Base-by-base conservation (phyloP, 2,797 vertebrate genomes). In the Stomatorhinus walkeri region DNA sequence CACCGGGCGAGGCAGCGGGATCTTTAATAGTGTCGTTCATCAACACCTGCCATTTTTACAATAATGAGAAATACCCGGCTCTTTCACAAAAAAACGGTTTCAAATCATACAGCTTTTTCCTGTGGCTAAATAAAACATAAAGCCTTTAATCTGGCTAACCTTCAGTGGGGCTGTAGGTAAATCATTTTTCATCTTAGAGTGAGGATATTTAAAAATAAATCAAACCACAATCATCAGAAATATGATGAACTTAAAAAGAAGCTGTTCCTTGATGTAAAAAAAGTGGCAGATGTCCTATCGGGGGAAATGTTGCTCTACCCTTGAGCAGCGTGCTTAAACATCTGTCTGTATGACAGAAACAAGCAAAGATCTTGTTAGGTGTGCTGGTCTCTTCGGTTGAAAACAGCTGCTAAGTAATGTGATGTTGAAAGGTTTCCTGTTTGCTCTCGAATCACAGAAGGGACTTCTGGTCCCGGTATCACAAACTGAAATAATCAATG, bases 41-140 rank as follows among this genome's bases (percentile, higher is more conserved):
- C 72, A 79, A n/a, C 72, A 43, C 72, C 72, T 79, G 72, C 72
- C 72, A 43, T 79, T 79, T 72, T 79, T 79, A 43, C 6, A 79
- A 79, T 43, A 79, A 43, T 79, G 72, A 79, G 72, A 79, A 79
- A 43, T 79, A 19, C 36, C 72, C 43, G 12, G 40, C 14, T 79
- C 36, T 43, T 79, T 79, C 19, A n/a, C 36, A 79, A 43, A 79
- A 79, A 3, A 5, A 8, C n/a, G 2, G 64, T 43, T 79, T 79
- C 6, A 79, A 79, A n/a, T 79, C 72, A 79, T 43, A 43, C 36
- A 43, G 36, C 36, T 16, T 79, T 79, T 79, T 79, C 36, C 36
- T 43, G 36, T 36, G 72, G 36, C 72, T 43, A 79, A 79, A n/a
- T 79, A 79, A 79, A 40, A 79, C 72, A 43, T 43, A 79, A 40